These are phyloP conservation scores for Strigamia maritima DNA, from an alignment of 2,888 invertebrate species.

Conservation along the genomic window DNA sequence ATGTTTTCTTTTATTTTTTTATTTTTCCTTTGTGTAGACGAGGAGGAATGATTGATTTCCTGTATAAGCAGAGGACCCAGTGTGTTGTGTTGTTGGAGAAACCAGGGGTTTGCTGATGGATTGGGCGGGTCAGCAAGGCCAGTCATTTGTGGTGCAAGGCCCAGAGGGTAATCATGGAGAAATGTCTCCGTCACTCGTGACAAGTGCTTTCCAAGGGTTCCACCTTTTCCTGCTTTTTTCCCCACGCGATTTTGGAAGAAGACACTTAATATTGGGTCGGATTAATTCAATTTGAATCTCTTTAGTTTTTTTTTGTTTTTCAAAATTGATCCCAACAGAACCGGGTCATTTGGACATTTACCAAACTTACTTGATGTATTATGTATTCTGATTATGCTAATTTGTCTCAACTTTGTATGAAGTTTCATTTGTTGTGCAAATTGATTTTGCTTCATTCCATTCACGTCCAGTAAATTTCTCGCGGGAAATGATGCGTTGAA, in stretches of 20 bases:
- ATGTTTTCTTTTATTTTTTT: not conserved
- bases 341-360: not conserved
- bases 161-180: conserved; percentile 20
- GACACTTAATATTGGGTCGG: not conserved
- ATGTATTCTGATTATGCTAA: not conserved
- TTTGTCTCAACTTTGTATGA: not conserved
- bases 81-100: not conserved
- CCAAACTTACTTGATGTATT: not conserved
- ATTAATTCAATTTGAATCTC: not conserved
- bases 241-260: not conserved
- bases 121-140: conserved; percentile 20
- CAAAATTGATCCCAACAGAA: not conserved
- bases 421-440: not conserved
- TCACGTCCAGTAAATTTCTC: not conserved
- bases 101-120: conserved; percentile 1
- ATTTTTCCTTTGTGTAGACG: not conserved
- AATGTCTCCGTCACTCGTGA: conserved; percentile 15
- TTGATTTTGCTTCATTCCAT: conserved; percentile 5
- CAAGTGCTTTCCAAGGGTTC: not conserved
- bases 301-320: not conserved
- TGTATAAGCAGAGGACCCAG: not conserved
- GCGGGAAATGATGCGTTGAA: conserved; percentile 11
- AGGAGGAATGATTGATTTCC: conserved; percentile 5
- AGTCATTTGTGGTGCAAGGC: conserved; percentile 19
- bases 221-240: not conserved